phyloP scores from a whole-genome alignment of 2,888 invertebrate species.

The Stenurella melanura region DNA sequence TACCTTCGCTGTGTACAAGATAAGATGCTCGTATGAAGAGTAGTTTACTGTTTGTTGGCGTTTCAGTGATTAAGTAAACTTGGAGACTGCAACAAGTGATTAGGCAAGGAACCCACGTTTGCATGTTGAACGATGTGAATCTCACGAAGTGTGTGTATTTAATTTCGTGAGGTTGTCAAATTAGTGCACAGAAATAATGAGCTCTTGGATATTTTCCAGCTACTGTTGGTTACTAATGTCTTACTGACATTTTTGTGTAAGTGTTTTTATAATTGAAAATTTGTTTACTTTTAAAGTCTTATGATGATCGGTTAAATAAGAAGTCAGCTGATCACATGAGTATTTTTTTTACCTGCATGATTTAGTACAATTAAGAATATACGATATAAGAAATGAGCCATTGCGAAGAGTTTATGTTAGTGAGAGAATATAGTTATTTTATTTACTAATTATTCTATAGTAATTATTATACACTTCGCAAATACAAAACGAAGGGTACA shows the following conservation, averaged over 20 bases:
- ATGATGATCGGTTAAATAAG: too few relatives aligned
- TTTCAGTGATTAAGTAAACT: conserved; percentile 11
- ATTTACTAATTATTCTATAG: too few relatives aligned
- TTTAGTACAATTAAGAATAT: too few relatives aligned
- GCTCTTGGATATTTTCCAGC: not conserved
- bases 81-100: conserved; percentile 40
- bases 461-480: too few relatives aligned
- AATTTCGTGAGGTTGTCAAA: conserved; percentile 10
- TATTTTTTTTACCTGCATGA: too few relatives aligned
- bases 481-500: too few relatives aligned
- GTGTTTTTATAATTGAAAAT: not conserved
- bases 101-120: conserved; percentile 24
- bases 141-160: not conserved
- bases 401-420: too few relatives aligned
- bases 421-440: too few relatives aligned
- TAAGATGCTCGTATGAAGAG: not conserved
- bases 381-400: too few relatives aligned
- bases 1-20: not conserved
- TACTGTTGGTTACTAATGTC: not conserved
- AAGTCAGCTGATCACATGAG: too few relatives aligned
- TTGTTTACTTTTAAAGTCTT: not conserved
- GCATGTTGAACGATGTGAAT: not conserved
- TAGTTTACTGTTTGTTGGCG: not conserved
- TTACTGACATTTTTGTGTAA: not conserved
- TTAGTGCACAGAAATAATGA: not conserved